phyloP scores from a whole-genome alignment of 2,113 vertebrate genomes.

The Beaufortia kweichowensis region DNA sequence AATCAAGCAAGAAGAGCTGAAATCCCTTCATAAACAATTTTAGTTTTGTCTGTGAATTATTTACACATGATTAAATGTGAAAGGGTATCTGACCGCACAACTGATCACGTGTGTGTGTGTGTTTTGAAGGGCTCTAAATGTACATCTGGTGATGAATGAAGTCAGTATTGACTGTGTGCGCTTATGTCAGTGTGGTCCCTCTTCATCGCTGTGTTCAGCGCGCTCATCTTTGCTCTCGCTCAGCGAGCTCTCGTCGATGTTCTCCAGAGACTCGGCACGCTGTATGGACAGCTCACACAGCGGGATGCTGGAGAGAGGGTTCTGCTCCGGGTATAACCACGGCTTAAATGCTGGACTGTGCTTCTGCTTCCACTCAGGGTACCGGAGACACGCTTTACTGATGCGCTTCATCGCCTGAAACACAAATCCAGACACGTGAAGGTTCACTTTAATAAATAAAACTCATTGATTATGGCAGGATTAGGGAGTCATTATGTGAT shows the following conservation, averaged over 20 bases:
- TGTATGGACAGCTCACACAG: conserved; percentile 87
- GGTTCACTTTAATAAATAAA: too few relatives aligned
- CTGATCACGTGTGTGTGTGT: not conserved
- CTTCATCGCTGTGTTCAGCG: conserved; percentile 84
- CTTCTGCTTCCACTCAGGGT: conserved; percentile 87
- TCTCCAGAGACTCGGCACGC: conserved; percentile 90
- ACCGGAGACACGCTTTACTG: conserved; percentile 88
- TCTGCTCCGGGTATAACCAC: conserved; percentile 93
- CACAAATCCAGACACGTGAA: not conserved
- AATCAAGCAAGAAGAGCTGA: not conserved
- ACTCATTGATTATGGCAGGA: too few relatives aligned
- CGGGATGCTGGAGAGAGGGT: conserved; percentile 78
- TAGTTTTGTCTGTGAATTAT: not conserved
- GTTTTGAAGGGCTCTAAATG: not conserved
- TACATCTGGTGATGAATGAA: not conserved
- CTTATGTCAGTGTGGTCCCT: conserved; percentile 64
- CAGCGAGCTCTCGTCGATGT: conserved; percentile 88
- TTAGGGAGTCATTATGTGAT: too few relatives aligned
- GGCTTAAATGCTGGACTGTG: conserved; percentile 86
- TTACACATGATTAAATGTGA: not conserved
- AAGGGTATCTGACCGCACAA: not conserved
- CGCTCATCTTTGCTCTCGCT: conserved; percentile 81
- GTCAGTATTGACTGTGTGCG: not conserved
- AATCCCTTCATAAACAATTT: not conserved
- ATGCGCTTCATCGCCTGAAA: conserved; percentile 91